Conservation (phyloP, 2,797 vertebrate species). For the Rallus crepitans region DNA sequence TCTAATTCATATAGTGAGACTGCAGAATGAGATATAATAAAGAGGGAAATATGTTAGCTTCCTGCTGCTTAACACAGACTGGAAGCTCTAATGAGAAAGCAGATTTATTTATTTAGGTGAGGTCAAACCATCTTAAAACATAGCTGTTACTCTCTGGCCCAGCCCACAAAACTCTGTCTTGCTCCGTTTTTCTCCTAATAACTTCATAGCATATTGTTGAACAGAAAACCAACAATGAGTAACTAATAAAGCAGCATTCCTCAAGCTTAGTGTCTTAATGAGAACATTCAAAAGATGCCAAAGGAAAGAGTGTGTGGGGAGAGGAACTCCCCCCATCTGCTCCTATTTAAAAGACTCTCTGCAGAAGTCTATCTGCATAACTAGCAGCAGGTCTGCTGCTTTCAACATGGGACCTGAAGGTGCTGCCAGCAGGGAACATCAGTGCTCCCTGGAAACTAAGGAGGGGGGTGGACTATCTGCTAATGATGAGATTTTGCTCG, state of each 20-base stretch:
- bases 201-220: neutral
- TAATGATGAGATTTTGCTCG: neutral
- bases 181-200: neutral
- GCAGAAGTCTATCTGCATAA: neutral
- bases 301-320: neutral
- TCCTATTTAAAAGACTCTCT: neutral
- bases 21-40: neutral
- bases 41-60: neutral
- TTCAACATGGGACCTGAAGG: neutral
- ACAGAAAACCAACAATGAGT: neutral
- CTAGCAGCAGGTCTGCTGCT: neutral
- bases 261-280: neutral
- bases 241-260: neutral
- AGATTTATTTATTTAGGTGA: slow-evolving; percentile 34
- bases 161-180: neutral
- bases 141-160: neutral
- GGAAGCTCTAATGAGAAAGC: neutral
- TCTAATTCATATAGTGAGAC: neutral
- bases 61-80: neutral
- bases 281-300: neutral
- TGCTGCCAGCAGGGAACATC: rapidly evolving
- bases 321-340: neutral
- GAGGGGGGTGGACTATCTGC: neutral
- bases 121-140: neutral
- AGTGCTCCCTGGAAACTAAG: neutral